These are phyloP conservation scores for Archocentrus centrarchus DNA, from an alignment of 2,113 vertebrate genomes.

Conservation along the genomic window DNA sequence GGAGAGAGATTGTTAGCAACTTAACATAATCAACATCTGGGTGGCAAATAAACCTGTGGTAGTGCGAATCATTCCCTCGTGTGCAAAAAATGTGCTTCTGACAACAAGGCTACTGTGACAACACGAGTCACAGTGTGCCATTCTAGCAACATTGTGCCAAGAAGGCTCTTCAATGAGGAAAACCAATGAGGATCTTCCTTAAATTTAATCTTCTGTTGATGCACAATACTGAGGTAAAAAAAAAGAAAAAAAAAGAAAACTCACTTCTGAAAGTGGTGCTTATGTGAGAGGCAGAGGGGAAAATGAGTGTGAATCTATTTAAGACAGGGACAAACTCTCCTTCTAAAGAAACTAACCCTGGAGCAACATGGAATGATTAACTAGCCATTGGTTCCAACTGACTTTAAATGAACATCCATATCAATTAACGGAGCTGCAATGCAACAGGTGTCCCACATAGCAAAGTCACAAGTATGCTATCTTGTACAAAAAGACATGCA, in stretches of 20 bases:
- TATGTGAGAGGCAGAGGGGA: neutral
- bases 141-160: neutral
- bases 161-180: conserved; percentile 7
- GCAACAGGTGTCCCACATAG: conserved; percentile 55
- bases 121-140: conserved; percentile 22
- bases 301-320: conserved; percentile 2
- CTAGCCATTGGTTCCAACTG: conserved; percentile 26
- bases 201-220: conserved; percentile 14
- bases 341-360: conserved; percentile 33
- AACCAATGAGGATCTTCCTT: neutral
- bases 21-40: conserved; percentile 45
- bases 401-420: conserved; percentile 49
- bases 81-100: conserved; percentile 40
- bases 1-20: conserved; percentile 33
- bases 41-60: conserved; percentile 36
- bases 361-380: conserved; percentile 31
- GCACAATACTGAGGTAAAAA: conserved; percentile 25
- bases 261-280: neutral
- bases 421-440: conserved; percentile 36
- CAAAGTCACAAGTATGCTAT: conserved; percentile 1
- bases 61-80: conserved; percentile 26
- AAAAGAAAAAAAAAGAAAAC: neutral
- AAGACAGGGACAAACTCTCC: conserved; percentile 20
- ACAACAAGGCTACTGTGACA: conserved; percentile 48
- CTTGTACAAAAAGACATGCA: neutral